Conservation (phyloP, 2,113 vertebrate genomes). For the Alligator sinensis region DNA sequence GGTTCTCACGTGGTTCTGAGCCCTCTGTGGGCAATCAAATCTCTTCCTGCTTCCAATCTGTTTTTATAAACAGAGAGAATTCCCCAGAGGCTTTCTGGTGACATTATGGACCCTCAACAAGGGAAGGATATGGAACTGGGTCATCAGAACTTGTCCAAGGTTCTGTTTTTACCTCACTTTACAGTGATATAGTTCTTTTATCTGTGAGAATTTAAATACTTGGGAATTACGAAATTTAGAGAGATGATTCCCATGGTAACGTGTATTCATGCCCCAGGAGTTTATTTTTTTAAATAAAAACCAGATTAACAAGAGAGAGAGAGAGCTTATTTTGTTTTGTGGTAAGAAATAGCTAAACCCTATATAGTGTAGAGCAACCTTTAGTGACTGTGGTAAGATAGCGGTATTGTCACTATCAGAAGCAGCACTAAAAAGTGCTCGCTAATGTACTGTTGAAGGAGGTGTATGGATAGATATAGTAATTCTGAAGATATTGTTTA, state of each 20-base stretch:
- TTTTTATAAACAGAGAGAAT: background rate
- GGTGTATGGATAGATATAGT: fast-evolving
- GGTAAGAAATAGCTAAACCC: background rate
- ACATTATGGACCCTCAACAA: background rate
- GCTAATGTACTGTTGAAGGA: fast-evolving
- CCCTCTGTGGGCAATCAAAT: background rate
- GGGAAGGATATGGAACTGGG: background rate
- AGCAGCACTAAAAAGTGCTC: background rate
- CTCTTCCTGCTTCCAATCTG: background rate
- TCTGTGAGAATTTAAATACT: background rate
- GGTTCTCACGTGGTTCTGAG: fast-evolving
- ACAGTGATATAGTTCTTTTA: background rate
- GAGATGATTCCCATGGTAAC: background rate
- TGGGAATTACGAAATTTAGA: background rate
- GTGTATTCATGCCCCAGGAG: background rate
- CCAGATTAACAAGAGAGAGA: background rate
- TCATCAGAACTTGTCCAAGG: too few relatives aligned
- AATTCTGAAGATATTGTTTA: background rate
- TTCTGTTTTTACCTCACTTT: background rate
- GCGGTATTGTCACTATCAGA: background rate
- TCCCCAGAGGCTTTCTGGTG: background rate
- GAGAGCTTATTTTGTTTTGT: background rate
- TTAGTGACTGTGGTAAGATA: background rate
- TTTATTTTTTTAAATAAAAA: too few relatives aligned
- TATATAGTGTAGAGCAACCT: background rate